Evolutionary conservation across 2,797 vertebrate species (phyloP), one percentile per base, ranked within the genome.

Genomic region (Lutjanus argentimaculatus): DNA sequence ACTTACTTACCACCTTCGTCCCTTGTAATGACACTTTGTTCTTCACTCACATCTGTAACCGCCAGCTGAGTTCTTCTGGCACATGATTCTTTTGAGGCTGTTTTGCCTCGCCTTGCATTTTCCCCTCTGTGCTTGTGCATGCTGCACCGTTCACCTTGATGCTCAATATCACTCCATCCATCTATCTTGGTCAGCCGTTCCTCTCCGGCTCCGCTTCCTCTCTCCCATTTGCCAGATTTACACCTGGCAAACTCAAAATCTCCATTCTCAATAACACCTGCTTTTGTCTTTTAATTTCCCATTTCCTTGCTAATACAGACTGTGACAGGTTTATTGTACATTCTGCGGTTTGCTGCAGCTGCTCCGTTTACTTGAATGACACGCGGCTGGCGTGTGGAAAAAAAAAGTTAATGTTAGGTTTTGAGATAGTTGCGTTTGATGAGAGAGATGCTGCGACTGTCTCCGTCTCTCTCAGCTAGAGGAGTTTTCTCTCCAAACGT

Each of bases 131-230:
- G 55, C 75, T 53, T 72, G 49, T 43, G 55, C 48, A 70, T 45
- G 58, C 67, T 72, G 53, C 56, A 69, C 80, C 80, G 49, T 86
- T 92, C 82, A 88, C 88, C 85, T 91, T 87, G 59, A 72, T 87
- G 71, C 79, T 79, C 76, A 63, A 57, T 81, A 87, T 87, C 75
- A 56, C 68, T 67, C 71, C 62, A 77, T 84, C 83, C 67, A 86
- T 89, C 67, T 43, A 79, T 86, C 85, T 75, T 68, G 67, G 52
- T 81, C 81, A 69, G 42, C 48, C 30, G 40, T 8, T 72, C 63
- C 62, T 67, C 68, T 30, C 75, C 15, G 7, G 3, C 48, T 75
- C 75, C 52, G 67, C 58, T 64, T 45, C 64, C 55, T 65, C 64
- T 85, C n/a, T 40, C 45, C 68, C 63, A 59, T 87, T 86, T 69